phyloP scores from a whole-genome alignment of 2,888 invertebrate species.

The Watsonalla binaria region DNA sequence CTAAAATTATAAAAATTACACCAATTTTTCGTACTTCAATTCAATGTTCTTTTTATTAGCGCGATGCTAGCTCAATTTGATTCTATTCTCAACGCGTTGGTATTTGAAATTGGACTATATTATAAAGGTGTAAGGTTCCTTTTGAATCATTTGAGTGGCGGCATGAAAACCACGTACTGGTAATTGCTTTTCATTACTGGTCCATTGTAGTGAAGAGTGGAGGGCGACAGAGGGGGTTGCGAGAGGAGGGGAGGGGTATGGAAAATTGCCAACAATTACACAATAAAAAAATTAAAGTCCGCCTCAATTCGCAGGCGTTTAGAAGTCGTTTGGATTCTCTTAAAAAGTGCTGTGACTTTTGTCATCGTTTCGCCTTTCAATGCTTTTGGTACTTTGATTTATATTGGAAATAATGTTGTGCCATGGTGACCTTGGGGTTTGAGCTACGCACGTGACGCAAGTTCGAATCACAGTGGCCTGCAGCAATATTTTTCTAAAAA shows the following conservation, averaged over 20 bases:
- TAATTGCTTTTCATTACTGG: slow-evolving; percentile 76
- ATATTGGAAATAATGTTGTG: too few species aligned
- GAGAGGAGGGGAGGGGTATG: slow-evolving; percentile 19
- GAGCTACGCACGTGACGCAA: too few species aligned
- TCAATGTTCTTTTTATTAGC: slow-evolving; percentile 74
- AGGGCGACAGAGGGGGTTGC: slow-evolving; percentile 19
- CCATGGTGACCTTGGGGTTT: too few species aligned
- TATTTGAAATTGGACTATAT: slow-evolving; percentile 27
- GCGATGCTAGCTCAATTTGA: slow-evolving; percentile 65
- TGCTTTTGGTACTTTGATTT: background rate
- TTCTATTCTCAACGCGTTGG: slow-evolving; percentile 55
- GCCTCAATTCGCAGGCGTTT: slow-evolving; percentile 25
- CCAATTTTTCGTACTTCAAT: slow-evolving; percentile 56
- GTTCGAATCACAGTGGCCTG: too few species aligned
- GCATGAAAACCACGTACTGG: slow-evolving; percentile 72
- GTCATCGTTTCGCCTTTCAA: background rate
- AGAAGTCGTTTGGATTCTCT: background rate
- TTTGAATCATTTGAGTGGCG: slow-evolving; percentile 20
- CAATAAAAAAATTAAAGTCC: slow-evolving; percentile 64
- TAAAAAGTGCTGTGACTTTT: background rate
- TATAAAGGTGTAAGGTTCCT: slow-evolving; percentile 22
- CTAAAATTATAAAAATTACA: slow-evolving; percentile 69
- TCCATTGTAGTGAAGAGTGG: slow-evolving; percentile 59
- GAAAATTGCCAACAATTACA: slow-evolving; percentile 72
- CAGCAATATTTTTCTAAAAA: too few species aligned